Evolutionary conservation across 1,140 invertebrate genomes (phyloP).

Genomic region (Physella acuta): DNA sequence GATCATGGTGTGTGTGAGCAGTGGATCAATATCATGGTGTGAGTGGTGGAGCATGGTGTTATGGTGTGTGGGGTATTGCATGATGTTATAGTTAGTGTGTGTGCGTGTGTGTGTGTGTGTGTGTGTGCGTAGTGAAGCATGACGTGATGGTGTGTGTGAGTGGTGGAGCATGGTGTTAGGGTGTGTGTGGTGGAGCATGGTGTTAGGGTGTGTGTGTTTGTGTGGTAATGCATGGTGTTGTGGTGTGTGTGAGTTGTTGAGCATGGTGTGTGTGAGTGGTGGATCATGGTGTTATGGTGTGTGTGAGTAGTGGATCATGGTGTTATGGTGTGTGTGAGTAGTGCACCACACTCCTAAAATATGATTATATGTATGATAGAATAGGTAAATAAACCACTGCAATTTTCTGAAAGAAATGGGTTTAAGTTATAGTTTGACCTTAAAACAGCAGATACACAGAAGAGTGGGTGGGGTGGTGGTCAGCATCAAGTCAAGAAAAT

Average conservation of each 20-base stretch:
- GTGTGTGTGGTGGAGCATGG: not conserved
- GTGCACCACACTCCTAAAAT: too few species aligned
- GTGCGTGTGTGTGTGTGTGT: slow-evolving; percentile 5
- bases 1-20: too few species aligned
- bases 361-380: too few species aligned
- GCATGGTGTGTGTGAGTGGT: not conserved
- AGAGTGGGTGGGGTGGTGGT: too few species aligned
- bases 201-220: not conserved
- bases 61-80: not conserved
- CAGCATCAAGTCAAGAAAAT: too few species aligned
- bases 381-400: too few species aligned
- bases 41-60: not conserved
- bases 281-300: not conserved
- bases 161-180: not conserved
- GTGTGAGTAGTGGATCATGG: not conserved
- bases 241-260: not conserved
- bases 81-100: not conserved
- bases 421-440: too few species aligned
- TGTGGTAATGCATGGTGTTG: not conserved
- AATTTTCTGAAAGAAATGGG: too few species aligned
- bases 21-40: not conserved
- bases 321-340: not conserved
- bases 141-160: not conserved
- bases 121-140: not conserved
- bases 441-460: too few species aligned